phyloP scores from a whole-genome alignment of 2,888 invertebrate species.

The Eupithecia inturbata region DNA sequence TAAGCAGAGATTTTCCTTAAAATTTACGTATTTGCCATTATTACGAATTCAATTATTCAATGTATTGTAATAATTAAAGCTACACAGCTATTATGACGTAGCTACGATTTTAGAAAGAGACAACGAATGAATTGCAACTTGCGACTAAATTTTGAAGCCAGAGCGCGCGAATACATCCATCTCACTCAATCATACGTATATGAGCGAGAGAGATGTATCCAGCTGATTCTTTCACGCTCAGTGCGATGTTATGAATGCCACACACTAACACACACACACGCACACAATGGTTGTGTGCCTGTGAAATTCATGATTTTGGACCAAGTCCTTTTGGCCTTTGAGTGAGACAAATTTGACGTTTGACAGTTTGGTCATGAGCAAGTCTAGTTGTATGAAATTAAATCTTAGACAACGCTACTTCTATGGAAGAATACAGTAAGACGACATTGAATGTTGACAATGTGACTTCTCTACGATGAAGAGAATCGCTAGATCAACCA shows the following conservation, averaged over 20 bases:
- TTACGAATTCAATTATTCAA: background rate
- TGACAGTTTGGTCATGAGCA: background rate
- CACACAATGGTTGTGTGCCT: constrained; percentile 71
- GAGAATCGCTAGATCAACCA: background rate
- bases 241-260: constrained; percentile 48
- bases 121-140: constrained; percentile 33
- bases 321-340: constrained; percentile 50
- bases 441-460: background rate
- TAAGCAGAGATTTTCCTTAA: constrained; percentile 8
- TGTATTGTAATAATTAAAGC: constrained; percentile 5
- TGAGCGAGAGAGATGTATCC: constrained; percentile 31
- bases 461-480: background rate
- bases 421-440: background rate
- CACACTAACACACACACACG: constrained; percentile 72
- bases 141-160: constrained; percentile 44
- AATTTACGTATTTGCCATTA: constrained; percentile 3
- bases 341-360: constrained; percentile 11
- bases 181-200: constrained; percentile 19
- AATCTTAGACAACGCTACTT: background rate
- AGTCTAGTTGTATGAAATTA: background rate
- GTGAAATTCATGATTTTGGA: constrained; percentile 60
- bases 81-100: constrained; percentile 35
- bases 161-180: constrained; percentile 34
- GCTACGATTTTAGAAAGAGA: constrained; percentile 39
- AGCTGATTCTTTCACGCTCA: constrained; percentile 40